Evolutionary conservation across 1,140 invertebrate species (phyloP).

Genomic region (Gyrodactylus bullatarudis): DNA sequence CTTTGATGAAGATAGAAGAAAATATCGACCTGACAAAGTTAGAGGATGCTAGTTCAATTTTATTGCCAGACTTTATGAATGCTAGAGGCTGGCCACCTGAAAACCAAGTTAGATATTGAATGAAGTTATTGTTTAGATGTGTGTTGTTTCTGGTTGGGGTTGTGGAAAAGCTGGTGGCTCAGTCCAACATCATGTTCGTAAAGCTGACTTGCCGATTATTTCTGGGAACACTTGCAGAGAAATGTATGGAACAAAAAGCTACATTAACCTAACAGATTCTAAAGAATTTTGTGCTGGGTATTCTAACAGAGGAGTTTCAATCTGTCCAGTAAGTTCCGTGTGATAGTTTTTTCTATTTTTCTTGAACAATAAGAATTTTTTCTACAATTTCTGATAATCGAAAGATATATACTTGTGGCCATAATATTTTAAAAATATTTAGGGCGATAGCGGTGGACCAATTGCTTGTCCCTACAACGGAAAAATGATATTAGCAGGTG

Average conservation of each 20-base stretch:
- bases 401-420: background rate
- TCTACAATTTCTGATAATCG: background rate
- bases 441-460: slow-evolving; percentile 5
- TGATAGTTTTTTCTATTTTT: background rate
- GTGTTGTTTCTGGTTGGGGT: background rate
- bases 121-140: background rate
- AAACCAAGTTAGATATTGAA: background rate
- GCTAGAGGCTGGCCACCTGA: background rate
- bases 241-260: background rate
- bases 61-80: background rate
- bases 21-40: background rate
- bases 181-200: background rate
- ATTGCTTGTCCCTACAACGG: background rate
- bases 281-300: background rate
- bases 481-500: background rate
- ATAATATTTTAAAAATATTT: background rate
- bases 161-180: background rate
- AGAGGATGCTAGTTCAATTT: background rate
- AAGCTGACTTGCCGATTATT: background rate
- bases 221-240: background rate
- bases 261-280: background rate
- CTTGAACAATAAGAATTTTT: background rate
- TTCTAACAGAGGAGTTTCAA: background rate
- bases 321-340: slow-evolving; percentile 4
- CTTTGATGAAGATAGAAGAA: background rate